Evolutionary conservation across 1,140 invertebrate genomes (phyloP), one percentile per base, ranked within the genome.

Genomic region (Amyelois transitella): DNA sequence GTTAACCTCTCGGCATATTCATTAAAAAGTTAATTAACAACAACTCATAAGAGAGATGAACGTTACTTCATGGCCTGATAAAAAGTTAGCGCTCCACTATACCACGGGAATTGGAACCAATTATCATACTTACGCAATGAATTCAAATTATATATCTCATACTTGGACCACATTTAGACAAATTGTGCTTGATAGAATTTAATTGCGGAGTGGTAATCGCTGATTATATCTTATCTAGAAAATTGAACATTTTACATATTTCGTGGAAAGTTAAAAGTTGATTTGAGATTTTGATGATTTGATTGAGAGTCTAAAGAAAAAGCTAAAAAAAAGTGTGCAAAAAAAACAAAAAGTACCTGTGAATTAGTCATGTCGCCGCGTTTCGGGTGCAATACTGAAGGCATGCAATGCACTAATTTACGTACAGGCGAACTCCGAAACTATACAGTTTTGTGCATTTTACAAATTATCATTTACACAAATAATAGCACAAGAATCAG

Each of bases 381-480:
- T 77, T 55, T 69, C 67, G 45, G 70, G 85, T 85, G 84, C 75
- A 60, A 75, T 70, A 77, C 68, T 69, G 32, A 83, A 82, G 55
- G 69, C 85, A 88, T 88, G 85, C 85, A 88, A 88, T 88, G 85
- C 85, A 88, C 81, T 88, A 88, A 82, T 81, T 71, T 74, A 38
- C 32, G 32, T 38, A 77, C 61, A 79, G 72, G 72, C 74, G 69
- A 70, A 76, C 77, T 82, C 66, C 77, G 71, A 67, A 79, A 77
- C 74, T 75, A 86, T 67, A 86, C 58, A 76, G 64, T 75, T 59
- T 55, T 77, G 85, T 86, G 85, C 85, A 83, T 86, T 72, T 79
- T 75, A 83, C 64, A 79, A 78, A 75, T 66, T 81, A 76, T 56
- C 59, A 71, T 72, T 66, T 78, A 85, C 73, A 84, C 69, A 77